Base-by-base conservation (phyloP, 2,888 invertebrate genomes). In the Caenorhabditis uteleia region DNA sequence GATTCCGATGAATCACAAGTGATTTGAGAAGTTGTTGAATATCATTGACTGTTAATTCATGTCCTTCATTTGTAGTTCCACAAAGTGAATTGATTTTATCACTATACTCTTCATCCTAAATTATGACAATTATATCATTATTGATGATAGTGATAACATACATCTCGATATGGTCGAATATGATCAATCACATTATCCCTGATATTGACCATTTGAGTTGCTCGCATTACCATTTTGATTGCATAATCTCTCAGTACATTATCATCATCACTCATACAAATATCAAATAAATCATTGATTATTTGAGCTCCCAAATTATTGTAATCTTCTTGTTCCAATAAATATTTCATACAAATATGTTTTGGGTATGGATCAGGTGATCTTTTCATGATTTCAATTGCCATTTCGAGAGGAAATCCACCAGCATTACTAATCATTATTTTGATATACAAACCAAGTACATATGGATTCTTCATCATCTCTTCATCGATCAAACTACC, bases 331-430 rank as follows among this genome's bases (percentile, higher is more conserved):
- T 16, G n/a, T 23, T 40, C 26, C 14, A n/a, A 23, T 12, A 40
- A 23, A 21, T n/a, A 55, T 20, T 40, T 14, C 46, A 62, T 36
- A 20, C 50, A 45, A 26, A 62, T 18, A 1, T 56, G 40, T 29
- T 48, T 47, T 2, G 62, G 62, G 1, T 47, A 36, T 1, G 53
- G 39, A 53, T 62, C 62, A 2, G 56, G 31, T 0, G 42, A 53
- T n/a, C 38, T 31, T 4, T 34, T 5, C 10, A 57, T n/a, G 20
- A 27, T 45, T 31, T 27, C 16, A 3, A 26, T 43, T 3, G 50
- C 25, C 12, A 44, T 42, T 16, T 62, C 56, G 10, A 43, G 23
- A 0, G 62, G 62, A 5, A 62, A 53, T 14, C 62, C 62, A n/a
- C 53, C 62, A 39, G 38, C 56, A 33, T 57, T 44, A 6, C 49